Evolutionary conservation across 30 jellyfish, hydroid and myxozoan species (phyloP), one percentile per base, ranked within the genome.

Genomic region (Haliclystus octoradiatus): DNA sequence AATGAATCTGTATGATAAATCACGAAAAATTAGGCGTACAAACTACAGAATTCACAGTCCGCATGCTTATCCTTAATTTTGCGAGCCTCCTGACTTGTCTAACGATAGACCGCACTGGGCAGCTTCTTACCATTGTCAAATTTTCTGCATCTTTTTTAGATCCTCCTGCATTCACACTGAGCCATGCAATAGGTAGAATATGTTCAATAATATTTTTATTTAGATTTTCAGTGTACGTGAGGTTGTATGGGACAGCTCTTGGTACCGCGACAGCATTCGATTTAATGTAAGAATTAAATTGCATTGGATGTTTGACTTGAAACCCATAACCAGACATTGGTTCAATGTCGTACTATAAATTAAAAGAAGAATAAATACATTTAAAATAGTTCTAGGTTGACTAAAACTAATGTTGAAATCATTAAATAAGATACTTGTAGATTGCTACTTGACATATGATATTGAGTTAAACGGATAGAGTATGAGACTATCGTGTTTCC

Each of bases 171-270:
- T 49, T 53, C 27, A 70, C 22, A 2, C 65, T 78, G 29, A 66
- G 0, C 93, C 93, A 80, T 28, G 47, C 33, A 3, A 71, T 19
- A 13, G 93, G 93, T 19, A 80, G 57, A 34, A 66, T 76, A 5
- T 80, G 34, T 1, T 57, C 33, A 34, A 57, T 49, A 50, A 28
- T 70, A 1, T 40, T n/a, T 2, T 80, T 25, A 13, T 50, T 51
- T 2, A 29, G 28, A 14, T 26, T 65, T 23, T 69, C 77, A 30
- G 29, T 60, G 63, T 80, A 80, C 3, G 85, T 61, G 24, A 80
- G 65, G 46, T 80, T 80, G 33, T 66, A 80, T 15, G 84, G 85
- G 15, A 40, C 52, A 14, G 52, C 72, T 29, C 93, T 57, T 12
- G 80, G 69, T 0, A 82, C 93, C n/a, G 31, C 26, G 26, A 80